A percentile compares a stretch with the other conserved stretches of the same genome.
Evolutionary conservation across 1,140 invertebrate genomes (phyloP).

Genomic region (Lineus longissimus): DNA sequence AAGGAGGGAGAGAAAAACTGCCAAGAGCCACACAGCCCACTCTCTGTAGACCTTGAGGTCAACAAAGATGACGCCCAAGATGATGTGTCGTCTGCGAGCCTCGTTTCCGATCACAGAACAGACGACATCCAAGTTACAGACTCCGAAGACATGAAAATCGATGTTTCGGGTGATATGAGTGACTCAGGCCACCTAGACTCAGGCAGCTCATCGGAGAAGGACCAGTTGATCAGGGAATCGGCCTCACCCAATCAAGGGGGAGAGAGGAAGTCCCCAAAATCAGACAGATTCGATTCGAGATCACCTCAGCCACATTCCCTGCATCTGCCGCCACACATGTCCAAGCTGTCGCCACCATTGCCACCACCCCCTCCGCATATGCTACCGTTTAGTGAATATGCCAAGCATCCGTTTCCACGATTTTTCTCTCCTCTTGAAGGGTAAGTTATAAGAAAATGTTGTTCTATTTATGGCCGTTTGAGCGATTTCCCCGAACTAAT

Average conservation of each 20-base stretch:
- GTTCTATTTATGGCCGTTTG: no score
- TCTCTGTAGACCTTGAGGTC: not conserved
- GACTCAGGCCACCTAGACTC: no score
- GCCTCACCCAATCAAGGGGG: no score
- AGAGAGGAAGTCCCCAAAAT: no score
- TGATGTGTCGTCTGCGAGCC: constrained; percentile 18
- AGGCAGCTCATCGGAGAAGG: no score
- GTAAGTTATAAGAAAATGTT: constrained; percentile 23
- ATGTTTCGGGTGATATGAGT: not conserved
- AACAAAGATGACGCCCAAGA: constrained; percentile 8
- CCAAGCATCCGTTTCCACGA: constrained; percentile 10
- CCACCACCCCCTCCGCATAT: not conserved
- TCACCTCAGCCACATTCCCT: not conserved
- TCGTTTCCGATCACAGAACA: constrained; percentile 15
- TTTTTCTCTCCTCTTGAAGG: constrained; percentile 40
- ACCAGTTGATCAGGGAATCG: no score
- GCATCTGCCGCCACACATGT: not conserved
- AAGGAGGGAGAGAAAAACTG: no score
- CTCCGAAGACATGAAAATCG: not conserved
- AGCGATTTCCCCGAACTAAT: no score
- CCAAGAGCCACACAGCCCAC: no score
- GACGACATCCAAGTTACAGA: no score
- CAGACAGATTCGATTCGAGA: not conserved
- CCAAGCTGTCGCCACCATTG: not conserved
- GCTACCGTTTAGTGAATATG: constrained; percentile 6